Evolutionary conservation across 1,140 invertebrate genomes (phyloP), one percentile per base, ranked within the genome.

Genomic region (Bombus pascuorum): DNA sequence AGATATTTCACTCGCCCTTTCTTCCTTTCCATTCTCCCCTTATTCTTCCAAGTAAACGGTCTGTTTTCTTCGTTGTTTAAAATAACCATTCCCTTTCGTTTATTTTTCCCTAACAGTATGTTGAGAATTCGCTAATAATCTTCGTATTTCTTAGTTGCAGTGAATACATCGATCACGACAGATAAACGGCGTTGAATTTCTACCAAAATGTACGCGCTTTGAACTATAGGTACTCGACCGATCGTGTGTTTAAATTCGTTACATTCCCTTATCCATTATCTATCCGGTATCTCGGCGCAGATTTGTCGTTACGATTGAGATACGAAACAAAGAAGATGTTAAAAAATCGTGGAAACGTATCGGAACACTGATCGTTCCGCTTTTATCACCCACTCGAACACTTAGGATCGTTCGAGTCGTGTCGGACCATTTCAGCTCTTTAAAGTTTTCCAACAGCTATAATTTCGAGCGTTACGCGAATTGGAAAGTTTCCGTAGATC

Each of bases 1-100:
- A 90, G 91, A 92, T 91, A 90, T 92, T 91, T 93, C 85, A 75
- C n/a, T 78, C 34, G 53, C 25, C 71, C 86, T 8, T 37, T 10
- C 22, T 32, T 25, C 18, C 22, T 25, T 32, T 53, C 22, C 25
- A 18, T 44, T 44, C 37, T 59, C 15, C 57, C 34, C 10, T 62
- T 53, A 32, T 22, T 25, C 62, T 6, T 79, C 57, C 18, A 25
- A 22, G 22, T 12, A 42, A 39, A 62, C 57, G 57, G 62, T 42
- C 34, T 8, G 22, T 53, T 53, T 34, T 9, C 12, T 28, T 18
- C 12, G 10, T 32, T 37, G 10, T 32, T n/a, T 25, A 10, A 32
- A 25, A 53, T 25, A 32, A 47, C n/a, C 6, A 22, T n/a, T n/a
- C 34, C 4, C 8, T 44, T 32, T 34, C 78, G 22, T 62, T 66